Base-by-base conservation (phyloP, 2,797 vertebrate genomes). In the Salarias fasciatus region DNA sequence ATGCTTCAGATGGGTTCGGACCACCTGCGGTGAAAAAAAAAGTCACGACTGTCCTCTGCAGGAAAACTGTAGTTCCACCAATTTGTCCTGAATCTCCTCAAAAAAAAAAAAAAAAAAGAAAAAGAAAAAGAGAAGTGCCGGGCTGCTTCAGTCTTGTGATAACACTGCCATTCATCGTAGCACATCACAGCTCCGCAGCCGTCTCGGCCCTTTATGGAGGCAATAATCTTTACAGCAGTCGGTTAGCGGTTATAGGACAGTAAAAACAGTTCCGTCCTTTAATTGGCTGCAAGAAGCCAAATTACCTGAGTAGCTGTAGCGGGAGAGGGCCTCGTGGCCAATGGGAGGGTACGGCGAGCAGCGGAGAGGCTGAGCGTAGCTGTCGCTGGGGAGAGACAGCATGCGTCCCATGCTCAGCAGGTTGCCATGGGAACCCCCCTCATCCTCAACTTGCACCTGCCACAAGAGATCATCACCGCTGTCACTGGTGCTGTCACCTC, bases 381-480 rank as follows among this genome's bases (percentile, higher is more conserved):
- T 96, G 91, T 98, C 96, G 3, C 94, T 96, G 67, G 97, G 96
- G 76, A 98, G 89, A 8, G 96, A 97, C n/a, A 96, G 91, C 94
- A 96, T 96, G 45, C 95, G 95, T 63, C 93, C 93, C 4, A 94
- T 92, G 0, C 90, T 88, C 73, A 91, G 90, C 45, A 94, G 90
- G 84, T 87, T 94, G 31, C 86, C 83, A 77, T 92, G 93, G 57
- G 88, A 73, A n/a, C 92, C 50, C 67, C 87, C 93, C 29, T 92
- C 88, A 38, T 86, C 89, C 6, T 93, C 80, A 6, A 87, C 86
- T 91, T 94, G 91, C 66, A 87, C 83, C 88, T 90, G 87, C 72
- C 59, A 63, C 24, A 76, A 50, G 51, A 78, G n/a, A 85, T 79
- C 63, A 78, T 65, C 58, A 33, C 47, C 35, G 8, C 60, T 31